These are phyloP conservation scores for Alcedo atthis DNA, from an alignment of 2,797 vertebrate genomes.

Conservation along the genomic window DNA sequence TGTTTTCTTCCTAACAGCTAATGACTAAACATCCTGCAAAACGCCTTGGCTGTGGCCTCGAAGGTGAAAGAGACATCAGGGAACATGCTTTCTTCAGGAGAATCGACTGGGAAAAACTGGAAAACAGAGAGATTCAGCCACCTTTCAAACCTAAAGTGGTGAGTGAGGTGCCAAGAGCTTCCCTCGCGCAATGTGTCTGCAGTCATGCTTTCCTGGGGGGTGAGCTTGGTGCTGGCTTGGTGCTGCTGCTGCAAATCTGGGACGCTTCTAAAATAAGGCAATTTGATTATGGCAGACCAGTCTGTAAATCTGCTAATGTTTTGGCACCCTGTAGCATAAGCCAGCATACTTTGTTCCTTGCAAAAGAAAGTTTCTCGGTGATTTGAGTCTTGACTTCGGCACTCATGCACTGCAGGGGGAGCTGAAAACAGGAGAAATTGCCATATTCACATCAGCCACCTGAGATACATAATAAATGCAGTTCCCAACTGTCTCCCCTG, in stretches of 20 bases:
- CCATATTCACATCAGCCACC: neutral
- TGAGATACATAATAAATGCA: neutral
- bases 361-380: fast-evolving
- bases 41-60: constrained; percentile 89
- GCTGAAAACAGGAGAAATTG: neutral
- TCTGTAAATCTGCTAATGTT: neutral
- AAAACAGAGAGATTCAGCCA: constrained; percentile 92
- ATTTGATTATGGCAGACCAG: neutral
- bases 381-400: neutral
- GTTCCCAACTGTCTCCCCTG: neutral
- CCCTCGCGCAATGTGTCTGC: neutral
- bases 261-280: neutral
- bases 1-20: constrained; percentile 77
- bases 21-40: constrained; percentile 96
- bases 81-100: constrained; percentile 96
- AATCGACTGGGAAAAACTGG: constrained; percentile 95
- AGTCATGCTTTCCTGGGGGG: neutral
- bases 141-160: constrained; percentile 98
- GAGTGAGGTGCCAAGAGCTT: constrained; percentile 65
- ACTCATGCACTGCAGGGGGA: fast-evolving
- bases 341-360: neutral
- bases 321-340: neutral
- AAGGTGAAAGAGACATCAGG: constrained; percentile 91
- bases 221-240: neutral
- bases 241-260: neutral